Evolutionary conservation across 2,113 vertebrate species (phyloP), one percentile per base, ranked within the genome.

Genomic region (Nothobranchius furzeri): DNA sequence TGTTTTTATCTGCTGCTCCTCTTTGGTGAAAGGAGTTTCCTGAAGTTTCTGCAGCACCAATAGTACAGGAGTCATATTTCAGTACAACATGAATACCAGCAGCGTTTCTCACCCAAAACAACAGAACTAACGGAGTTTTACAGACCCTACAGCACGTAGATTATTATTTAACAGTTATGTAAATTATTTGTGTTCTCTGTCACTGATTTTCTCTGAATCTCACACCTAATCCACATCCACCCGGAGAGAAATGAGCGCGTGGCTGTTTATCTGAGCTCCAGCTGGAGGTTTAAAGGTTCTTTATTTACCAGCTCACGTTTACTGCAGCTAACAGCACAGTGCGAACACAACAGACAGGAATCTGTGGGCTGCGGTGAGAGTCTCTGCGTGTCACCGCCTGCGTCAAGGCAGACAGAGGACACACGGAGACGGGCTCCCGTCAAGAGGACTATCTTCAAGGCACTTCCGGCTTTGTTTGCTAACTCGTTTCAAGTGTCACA

Each of bases 351-450:
- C 59, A 70, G 60, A 62, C 58, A 76, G 58, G 46, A 75, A 60
- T 76, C 55, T 65, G 81, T 78, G 74, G 70, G 77, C 61, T 49
- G 74, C 42, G 40, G 49, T 49, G 73, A 77, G 68, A 64, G 65
- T 63, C 70, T 70, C 68, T 69, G 51, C 35, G 70, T 86, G 85
- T 87, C 87, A 85, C 75, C n/a, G 83, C 50, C 69, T 84, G 77
- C 87, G 87, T 89, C 87, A 88, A 46, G 55, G 67, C 47, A 67
- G 72, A 59, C 73, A 49, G 65, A 42, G 55, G 58, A 67, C 51
- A 43, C 80, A 60, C 20, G 20, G 17, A 82, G 78, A 80, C 0
- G 35, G 9, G 67, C 0, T 6, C 0, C 11, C 9, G 4, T 20
- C 83, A 17, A 84, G 81, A 85, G 42, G 0, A 30, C 0, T 0